A percentile compares a stretch with the other conserved stretches of the same genome.
phyloP scores from a whole-genome alignment of 2,113 vertebrate species.

The Pholis gunnellus region DNA sequence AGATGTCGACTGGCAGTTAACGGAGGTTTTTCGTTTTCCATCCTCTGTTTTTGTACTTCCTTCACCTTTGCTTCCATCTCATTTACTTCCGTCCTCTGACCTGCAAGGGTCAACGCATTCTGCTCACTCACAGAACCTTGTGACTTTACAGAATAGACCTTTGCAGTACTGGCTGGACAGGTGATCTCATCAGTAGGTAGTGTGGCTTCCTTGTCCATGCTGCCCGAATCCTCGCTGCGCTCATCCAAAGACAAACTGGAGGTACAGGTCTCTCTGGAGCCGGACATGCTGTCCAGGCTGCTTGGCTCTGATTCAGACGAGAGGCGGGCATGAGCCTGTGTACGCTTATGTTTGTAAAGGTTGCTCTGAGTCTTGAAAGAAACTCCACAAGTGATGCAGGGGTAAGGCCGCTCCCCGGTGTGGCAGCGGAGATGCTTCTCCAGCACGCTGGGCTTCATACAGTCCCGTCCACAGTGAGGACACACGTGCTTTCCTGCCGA shows the following conservation, averaged over 20 bases:
- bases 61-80: conserved; percentile 7
- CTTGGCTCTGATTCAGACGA: conserved; percentile 85
- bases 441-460: conserved; percentile 96
- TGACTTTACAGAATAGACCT: conserved; percentile 14
- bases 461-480: conserved; percentile 93
- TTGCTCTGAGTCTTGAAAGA: conserved; percentile 99
- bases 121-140: conserved; percentile 24
- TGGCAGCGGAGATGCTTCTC: conserved; percentile 98
- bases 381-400: conserved; percentile 91
- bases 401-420: conserved; percentile 96
- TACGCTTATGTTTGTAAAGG: conserved; percentile 95
- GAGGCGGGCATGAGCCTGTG: conserved; percentile 91
- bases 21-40: conserved; percentile 67
- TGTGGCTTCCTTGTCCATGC: conserved; percentile 52
- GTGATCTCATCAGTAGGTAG: conserved; percentile 35
- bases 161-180: neutral
- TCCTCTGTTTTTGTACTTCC: conserved; percentile 38
- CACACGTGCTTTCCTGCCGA: conserved; percentile 91
- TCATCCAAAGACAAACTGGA: conserved; percentile 71
- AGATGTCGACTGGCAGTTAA: conserved; percentile 71
- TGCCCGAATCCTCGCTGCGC: conserved; percentile 49
- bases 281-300: conserved; percentile 74
- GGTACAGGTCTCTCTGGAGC: conserved; percentile 72
- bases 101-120: neutral
- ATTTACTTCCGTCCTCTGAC: conserved; percentile 29